phyloP scores from a whole-genome alignment of 2,888 invertebrate species.

The Frankliniella intonsa region DNA sequence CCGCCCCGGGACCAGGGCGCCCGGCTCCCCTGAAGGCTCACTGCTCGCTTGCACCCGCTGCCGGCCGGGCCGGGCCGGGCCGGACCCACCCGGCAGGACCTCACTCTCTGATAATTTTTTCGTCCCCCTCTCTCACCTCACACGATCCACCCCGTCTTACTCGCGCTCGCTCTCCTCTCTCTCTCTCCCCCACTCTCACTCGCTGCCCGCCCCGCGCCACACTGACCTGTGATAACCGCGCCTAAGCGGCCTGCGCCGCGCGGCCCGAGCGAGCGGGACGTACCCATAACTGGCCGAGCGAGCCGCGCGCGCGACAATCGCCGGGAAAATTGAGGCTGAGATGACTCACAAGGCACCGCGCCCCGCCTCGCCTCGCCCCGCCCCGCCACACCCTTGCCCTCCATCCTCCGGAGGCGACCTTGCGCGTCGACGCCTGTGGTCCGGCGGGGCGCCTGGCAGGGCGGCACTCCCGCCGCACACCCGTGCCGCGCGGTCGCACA shows the following conservation, averaged over 20 bases:
- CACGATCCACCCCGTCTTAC: background rate
- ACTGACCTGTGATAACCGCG: background rate
- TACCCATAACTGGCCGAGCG: too few species aligned
- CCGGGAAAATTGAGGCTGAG: constrained; percentile 11
- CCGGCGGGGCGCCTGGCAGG: background rate
- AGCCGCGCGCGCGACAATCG: background rate
- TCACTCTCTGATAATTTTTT: too few species aligned
- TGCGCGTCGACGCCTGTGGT: background rate
- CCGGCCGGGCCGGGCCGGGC: too few species aligned
- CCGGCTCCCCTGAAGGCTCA: too few species aligned
- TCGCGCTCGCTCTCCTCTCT: background rate
- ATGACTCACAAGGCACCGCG: constrained; percentile 10
- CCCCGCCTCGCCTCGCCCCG: background rate
- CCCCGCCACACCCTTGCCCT: background rate
- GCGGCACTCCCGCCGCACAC: too few species aligned
- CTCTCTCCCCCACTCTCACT: background rate
- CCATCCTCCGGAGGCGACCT: background rate
- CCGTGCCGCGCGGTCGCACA: background rate
- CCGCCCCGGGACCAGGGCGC: too few species aligned
- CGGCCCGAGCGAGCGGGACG: background rate
- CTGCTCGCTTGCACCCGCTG: background rate
- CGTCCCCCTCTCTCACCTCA: too few species aligned
- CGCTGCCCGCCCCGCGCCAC: background rate
- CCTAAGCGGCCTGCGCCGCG: too few species aligned
- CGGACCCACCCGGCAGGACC: too few species aligned